These are phyloP conservation scores for Sus cebifrons DNA, from an alignment of 2,797 vertebrate species.

Conservation along the genomic window DNA sequence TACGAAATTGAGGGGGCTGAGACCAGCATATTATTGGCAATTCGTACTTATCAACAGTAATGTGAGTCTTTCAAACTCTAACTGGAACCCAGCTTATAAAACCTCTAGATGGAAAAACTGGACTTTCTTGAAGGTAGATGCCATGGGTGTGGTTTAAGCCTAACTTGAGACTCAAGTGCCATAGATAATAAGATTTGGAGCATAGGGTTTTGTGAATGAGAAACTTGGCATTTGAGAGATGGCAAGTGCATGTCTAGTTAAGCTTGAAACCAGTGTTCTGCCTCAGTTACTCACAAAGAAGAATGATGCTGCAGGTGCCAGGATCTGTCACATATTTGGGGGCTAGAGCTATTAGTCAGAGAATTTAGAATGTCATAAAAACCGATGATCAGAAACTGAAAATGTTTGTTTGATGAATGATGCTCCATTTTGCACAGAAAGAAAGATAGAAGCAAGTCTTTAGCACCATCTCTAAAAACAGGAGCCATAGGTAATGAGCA, in stretches of 20 bases:
- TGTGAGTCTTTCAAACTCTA: neutral
- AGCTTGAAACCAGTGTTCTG: neutral
- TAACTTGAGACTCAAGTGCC: neutral
- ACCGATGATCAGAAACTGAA: constrained; percentile 33
- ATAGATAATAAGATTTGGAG: constrained; percentile 55
- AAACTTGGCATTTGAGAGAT: neutral
- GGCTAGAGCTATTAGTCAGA: constrained; percentile 53
- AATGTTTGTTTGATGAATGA: constrained; percentile 65
- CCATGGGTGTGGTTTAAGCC: neutral
- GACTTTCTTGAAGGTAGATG: constrained; percentile 16
- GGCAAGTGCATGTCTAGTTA: constrained; percentile 26
- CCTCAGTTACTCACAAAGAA: constrained; percentile 65
- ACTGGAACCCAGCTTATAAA: neutral
- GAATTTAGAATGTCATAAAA: constrained; percentile 68
- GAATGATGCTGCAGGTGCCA: neutral
- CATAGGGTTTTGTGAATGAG: constrained; percentile 54
- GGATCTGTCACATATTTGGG: neutral
- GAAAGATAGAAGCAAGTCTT: neutral
- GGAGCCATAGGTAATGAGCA: neutral
- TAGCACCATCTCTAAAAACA: neutral
- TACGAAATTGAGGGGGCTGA: neutral
- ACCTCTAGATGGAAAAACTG: constrained; percentile 22
- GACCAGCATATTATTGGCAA: neutral
- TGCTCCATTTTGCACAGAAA: constrained; percentile 19
- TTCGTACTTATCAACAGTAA: neutral